Evolutionary conservation across 2,113 vertebrate species (phyloP).

Genomic region (Nipponia nippon): DNA sequence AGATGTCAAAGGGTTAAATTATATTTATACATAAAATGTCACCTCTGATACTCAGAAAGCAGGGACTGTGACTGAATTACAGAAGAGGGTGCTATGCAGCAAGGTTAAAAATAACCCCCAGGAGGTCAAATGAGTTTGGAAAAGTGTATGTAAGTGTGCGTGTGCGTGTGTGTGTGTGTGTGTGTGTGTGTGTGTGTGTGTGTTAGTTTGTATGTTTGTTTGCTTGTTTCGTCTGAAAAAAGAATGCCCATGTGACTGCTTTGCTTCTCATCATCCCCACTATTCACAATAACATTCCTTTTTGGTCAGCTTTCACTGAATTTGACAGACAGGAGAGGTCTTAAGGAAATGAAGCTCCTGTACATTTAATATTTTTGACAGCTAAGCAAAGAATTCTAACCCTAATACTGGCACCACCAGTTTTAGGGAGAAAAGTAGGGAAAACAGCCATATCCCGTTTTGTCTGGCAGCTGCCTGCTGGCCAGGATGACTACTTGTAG

Average conservation of each 20-base stretch:
- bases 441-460: not conserved
- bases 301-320: not conserved
- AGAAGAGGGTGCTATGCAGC: not conserved
- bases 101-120: not conserved
- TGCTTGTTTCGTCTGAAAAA: not conserved
- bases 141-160: not conserved
- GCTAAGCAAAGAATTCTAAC: not conserved
- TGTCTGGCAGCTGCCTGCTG: not conserved
- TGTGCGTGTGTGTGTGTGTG: no score
- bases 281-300: not conserved
- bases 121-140: not conserved
- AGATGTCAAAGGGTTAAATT: not conserved
- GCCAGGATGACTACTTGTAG: not conserved
- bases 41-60: not conserved
- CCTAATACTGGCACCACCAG: fast-evolving
- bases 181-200: no score
- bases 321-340: not conserved
- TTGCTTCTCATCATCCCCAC: not conserved
- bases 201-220: not conserved
- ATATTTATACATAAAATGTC: not conserved
- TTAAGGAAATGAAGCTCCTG: not conserved
- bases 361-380: not conserved
- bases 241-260: not conserved
- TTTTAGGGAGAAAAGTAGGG: not conserved
- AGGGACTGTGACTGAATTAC: not conserved